A percentile compares a stretch with the other conserved stretches of the same genome.
These are phyloP conservation scores for Lepidotrigona ventralis DNA, from an alignment of 1,140 invertebrate species.

Conservation along the genomic window DNA sequence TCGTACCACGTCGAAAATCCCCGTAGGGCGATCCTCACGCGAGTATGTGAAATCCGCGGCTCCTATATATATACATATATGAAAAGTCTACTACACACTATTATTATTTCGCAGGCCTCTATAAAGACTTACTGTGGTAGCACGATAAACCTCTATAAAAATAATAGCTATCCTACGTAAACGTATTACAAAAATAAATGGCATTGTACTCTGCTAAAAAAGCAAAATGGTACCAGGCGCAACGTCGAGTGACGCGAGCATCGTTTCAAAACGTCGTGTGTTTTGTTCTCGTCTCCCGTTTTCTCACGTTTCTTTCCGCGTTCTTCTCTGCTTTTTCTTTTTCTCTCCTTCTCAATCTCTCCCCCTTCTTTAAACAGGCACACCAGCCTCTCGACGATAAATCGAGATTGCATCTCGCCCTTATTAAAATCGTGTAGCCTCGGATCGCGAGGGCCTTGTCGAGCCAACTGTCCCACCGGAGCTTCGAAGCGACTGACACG, in stretches of 20 bases:
- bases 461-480: not conserved
- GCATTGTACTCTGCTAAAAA: conserved; percentile 80
- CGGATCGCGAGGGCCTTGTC: not conserved
- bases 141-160: conserved; percentile 81
- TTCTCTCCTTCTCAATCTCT: not conserved
- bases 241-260: conserved; percentile 77
- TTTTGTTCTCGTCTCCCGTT: not conserved
- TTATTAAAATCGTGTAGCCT: conserved; percentile 36
- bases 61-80: conserved; percentile 44
- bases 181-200: conserved; percentile 81
- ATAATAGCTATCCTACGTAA: conserved; percentile 81
- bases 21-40: not conserved
- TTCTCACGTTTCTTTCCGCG: not conserved
- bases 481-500: too few species aligned
- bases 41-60: conserved; percentile 46
- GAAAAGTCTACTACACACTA: conserved; percentile 70
- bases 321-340: not conserved
- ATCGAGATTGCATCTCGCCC: conserved; percentile 37
- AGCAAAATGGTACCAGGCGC: conserved; percentile 79
- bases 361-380: not conserved
- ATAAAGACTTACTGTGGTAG: conserved; percentile 78
- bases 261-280: conserved; percentile 59
- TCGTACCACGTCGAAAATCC: not conserved
- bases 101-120: conserved; percentile 78
- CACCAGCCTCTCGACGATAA: not conserved